Conservation (phyloP, 2,113 vertebrate genomes). For the Micromys minutus region DNA sequence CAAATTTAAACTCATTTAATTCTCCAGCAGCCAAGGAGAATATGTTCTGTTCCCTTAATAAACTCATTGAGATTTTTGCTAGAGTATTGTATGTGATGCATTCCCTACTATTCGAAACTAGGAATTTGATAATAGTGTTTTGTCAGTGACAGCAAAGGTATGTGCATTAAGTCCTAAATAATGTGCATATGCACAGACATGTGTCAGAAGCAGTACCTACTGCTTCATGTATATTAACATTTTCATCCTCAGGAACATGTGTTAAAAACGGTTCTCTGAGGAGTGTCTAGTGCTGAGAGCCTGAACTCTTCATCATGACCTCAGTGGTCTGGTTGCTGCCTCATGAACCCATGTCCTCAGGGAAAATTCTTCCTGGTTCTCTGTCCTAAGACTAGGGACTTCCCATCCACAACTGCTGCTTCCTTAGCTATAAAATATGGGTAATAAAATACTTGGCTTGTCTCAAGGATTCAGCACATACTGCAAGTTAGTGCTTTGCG, state of each 20-base stretch:
- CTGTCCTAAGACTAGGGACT: not conserved
- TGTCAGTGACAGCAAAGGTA: not conserved
- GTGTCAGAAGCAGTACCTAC: not conserved
- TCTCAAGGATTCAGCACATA: not conserved
- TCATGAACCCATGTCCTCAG: not conserved
- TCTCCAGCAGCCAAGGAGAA: not conserved
- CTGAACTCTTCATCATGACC: not conserved
- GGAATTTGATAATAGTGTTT: slow-evolving; percentile 19
- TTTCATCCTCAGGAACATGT: not conserved
- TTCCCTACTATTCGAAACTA: not conserved
- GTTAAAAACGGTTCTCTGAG: not conserved
- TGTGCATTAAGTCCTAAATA: not conserved
- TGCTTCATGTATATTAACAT: not conserved
- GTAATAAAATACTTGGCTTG: slow-evolving; percentile 19
- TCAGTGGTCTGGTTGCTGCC: not conserved
- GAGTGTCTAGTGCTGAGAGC: not conserved
- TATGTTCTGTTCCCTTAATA: not conserved
- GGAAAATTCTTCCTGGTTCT: not conserved
- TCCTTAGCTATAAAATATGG: not conserved
- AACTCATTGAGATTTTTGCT: slow-evolving; percentile 9
- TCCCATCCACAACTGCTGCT: not conserved
- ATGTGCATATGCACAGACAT: not conserved
- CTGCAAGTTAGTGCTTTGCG: not conserved
- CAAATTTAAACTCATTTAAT: slow-evolving; percentile 11
- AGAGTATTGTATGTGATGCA: not conserved